Percentiles rank a stretch among this genome's conserved stretches.
Evolutionary conservation across 35 echinoderm and acorn worm genomes (phyloP).

Genomic region (Ptychodera flava): DNA sequence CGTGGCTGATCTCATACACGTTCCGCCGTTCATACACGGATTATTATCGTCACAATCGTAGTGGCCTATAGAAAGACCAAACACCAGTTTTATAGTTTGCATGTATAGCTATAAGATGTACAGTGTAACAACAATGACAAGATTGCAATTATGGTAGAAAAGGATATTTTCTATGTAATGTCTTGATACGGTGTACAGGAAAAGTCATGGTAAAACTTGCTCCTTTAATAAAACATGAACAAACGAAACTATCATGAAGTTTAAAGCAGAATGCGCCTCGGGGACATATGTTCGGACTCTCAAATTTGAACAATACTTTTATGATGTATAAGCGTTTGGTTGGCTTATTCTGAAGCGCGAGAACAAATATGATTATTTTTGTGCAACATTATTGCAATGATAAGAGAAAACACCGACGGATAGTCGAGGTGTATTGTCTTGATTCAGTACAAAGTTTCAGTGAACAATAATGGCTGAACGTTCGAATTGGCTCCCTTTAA

Average conservation of each 20-base stretch:
- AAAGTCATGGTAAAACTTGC: neutral
- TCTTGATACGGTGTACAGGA: neutral
- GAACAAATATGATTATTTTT: too few species aligned
- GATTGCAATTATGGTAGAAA: neutral
- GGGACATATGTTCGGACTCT: too few species aligned
- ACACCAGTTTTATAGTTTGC: neutral
- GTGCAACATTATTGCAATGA: neutral
- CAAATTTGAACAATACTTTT: too few species aligned
- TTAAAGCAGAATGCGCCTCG: too few species aligned
- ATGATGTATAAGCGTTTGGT: too few species aligned
- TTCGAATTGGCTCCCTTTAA: too few species aligned
- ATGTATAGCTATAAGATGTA: neutral
- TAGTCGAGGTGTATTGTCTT: neutral
- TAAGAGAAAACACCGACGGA: neutral
- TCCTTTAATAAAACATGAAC: neutral
- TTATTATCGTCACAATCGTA: neutral
- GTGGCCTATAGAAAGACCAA: neutral
- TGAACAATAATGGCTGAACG: neutral
- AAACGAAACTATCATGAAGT: too few species aligned
- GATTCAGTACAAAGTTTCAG: neutral
- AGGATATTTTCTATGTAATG: neutral
- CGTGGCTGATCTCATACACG: neutral
- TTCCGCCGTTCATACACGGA: neutral
- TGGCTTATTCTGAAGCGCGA: too few species aligned
- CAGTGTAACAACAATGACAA: too few species aligned